Evolutionary conservation across 2,888 invertebrate genomes (phyloP), one percentile per base, ranked within the genome.

Genomic region (Lacanobia oleracea): DNA sequence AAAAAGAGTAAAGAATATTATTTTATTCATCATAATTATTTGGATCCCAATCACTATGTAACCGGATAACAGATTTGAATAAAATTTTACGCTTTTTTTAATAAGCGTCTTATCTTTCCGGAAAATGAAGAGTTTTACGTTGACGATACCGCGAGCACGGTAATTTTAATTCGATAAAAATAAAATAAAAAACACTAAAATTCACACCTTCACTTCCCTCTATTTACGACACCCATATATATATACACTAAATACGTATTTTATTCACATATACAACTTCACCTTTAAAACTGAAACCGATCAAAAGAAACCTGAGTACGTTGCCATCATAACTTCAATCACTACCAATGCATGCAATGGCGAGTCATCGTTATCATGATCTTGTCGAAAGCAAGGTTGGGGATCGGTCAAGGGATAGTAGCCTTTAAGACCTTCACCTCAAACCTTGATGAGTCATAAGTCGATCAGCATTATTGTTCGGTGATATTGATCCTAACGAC

Each of bases 351-450:
- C 27, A 27, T 27, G 27, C 27, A 27, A 89, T 87, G 84, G 87
- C 85, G 87, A 88, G 88, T 83, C 88, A 81, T 88, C 80, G 88
- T 91, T 94, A 94, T 94, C 92, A 88, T 87, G 90, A 93, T 94
- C 92, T 91, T 77, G 71, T 93, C 91, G 95, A 94, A 94, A 94
- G 94, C 94, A 95, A 95, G 95, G 95, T 89, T 91, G 87, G 92
- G 93, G 93, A 91, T 90, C 91, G 94, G 94, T 94, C 94, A 95
- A 94, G 93, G 95, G 94, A 93, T 94, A 92, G 89, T 79, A 64
- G 70, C 37, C 66, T 45, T 86, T 83, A 81, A 86, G 87, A 88
- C 93, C 94, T 94, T 94, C 93, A 93, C 92, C 93, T 77, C 91
- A 90, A 86, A 89, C 92, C 91, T 90, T 92, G 91, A 91, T 94